Conservation (phyloP, 1,140 invertebrate genomes). For the Hylaeus anthracinus region DNA sequence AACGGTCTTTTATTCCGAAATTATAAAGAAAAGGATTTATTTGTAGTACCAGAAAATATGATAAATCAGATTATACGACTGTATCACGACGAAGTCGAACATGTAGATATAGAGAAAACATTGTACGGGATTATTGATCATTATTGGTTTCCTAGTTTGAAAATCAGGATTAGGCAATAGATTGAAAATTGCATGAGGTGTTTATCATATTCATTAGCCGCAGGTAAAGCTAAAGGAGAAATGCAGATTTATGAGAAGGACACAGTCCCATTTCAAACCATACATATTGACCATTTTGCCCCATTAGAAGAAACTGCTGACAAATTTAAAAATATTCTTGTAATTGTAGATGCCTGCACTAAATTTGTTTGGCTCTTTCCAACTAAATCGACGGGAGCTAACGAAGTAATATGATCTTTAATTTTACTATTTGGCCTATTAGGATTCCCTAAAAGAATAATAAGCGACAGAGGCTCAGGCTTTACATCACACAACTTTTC, state of each 20-base stretch:
- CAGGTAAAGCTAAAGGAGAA: neutral
- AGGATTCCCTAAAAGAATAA: neutral
- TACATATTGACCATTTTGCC: constrained; percentile 1
- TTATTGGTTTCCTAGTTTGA: neutral
- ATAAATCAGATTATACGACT: neutral
- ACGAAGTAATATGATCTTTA: neutral
- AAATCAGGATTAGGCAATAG: neutral
- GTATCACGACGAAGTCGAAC: neutral
- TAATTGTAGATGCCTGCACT: neutral
- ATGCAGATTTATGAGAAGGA: neutral
- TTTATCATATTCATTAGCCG: neutral
- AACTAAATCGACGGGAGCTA: neutral
- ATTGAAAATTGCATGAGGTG: neutral
- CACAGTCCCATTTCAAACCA: neutral
- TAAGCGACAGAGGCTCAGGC: neutral
- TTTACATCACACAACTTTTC: neutral
- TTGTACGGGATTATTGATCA: neutral
- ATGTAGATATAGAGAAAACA: neutral
- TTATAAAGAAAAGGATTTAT: neutral
- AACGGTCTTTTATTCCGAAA: neutral
- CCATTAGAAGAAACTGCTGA: neutral
- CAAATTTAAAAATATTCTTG: neutral
- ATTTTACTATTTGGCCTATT: neutral
- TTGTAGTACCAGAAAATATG: neutral
- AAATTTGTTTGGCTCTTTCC: neutral